A percentile compares a stretch with the other conserved stretches of the same genome.
phyloP scores from a whole-genome alignment of 1,140 invertebrate species.

The Saccostrea glomerata region DNA sequence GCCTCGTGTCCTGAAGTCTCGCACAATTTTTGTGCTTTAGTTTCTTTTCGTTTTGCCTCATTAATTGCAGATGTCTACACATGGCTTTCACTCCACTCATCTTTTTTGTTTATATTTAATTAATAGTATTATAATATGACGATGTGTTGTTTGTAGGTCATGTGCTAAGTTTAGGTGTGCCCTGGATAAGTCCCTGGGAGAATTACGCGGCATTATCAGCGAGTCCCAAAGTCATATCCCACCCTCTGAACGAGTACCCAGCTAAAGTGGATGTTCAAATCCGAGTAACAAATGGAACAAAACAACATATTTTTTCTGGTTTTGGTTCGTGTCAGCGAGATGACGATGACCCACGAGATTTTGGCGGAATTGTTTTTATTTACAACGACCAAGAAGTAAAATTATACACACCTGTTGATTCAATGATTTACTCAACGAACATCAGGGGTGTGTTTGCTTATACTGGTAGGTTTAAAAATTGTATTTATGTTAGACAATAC shows the following conservation, averaged over 20 bases:
- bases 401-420: conserved; percentile 18
- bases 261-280: conserved; percentile 46
- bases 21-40: too few relatives aligned
- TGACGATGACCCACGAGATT: background rate
- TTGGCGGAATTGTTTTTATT: conserved; percentile 48
- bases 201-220: background rate
- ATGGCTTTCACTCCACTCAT: too few relatives aligned
- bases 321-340: conserved; percentile 46
- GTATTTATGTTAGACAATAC: background rate
- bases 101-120: too few relatives aligned
- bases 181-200: background rate
- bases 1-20: too few relatives aligned
- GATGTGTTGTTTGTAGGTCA: too few relatives aligned
- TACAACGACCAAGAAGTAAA: conserved; percentile 37
- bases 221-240: conserved; percentile 8
- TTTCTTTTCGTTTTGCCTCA: too few relatives aligned
- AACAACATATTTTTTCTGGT: conserved; percentile 43
- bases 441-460: background rate
- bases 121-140: too few relatives aligned
- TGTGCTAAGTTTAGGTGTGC: too few relatives aligned
- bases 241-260: conserved; percentile 41
- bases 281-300: background rate
- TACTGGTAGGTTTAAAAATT: background rate
- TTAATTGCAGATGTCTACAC: too few relatives aligned
- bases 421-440: background rate